These are phyloP conservation scores for Romanomermis culicivorax DNA, from an alignment of 2,888 invertebrate species.

Conservation along the genomic window DNA sequence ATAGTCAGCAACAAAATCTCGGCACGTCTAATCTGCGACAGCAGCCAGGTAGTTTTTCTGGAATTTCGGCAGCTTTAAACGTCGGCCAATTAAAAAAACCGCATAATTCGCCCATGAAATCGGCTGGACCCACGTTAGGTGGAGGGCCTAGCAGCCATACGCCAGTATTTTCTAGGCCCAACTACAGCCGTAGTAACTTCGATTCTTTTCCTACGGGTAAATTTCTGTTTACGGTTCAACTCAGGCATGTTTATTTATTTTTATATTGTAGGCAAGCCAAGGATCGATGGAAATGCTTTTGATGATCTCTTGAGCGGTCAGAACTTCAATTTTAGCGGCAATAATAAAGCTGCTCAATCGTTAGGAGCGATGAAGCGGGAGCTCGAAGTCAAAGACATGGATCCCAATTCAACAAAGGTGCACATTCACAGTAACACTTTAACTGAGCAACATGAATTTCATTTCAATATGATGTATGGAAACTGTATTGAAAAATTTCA, in stretches of 20 bases:
- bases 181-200: neutral
- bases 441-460: neutral
- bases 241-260: too few relatives aligned
- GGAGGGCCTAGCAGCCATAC: too few relatives aligned
- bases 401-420: constrained; percentile 33
- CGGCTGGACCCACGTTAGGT: neutral
- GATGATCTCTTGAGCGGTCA: constrained; percentile 32
- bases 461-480: too few relatives aligned
- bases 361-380: constrained; percentile 32
- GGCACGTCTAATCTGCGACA: neutral
- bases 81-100: too few relatives aligned
- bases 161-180: neutral
- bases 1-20: too few relatives aligned
- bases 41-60: too few relatives aligned
- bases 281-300: constrained; percentile 28
- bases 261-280: constrained; percentile 19
- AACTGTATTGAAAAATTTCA: too few relatives aligned
- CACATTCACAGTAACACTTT: too few relatives aligned
- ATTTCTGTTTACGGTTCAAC: too few relatives aligned
- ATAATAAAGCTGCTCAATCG: constrained; percentile 28
- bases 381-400: constrained; percentile 28
- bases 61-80: too few relatives aligned
- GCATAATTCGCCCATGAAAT: neutral
- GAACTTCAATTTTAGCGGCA: constrained; percentile 22
- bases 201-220: too few relatives aligned